phyloP scores from a whole-genome alignment of 2,113 vertebrate species.

The Todiramphus chloris region DNA sequence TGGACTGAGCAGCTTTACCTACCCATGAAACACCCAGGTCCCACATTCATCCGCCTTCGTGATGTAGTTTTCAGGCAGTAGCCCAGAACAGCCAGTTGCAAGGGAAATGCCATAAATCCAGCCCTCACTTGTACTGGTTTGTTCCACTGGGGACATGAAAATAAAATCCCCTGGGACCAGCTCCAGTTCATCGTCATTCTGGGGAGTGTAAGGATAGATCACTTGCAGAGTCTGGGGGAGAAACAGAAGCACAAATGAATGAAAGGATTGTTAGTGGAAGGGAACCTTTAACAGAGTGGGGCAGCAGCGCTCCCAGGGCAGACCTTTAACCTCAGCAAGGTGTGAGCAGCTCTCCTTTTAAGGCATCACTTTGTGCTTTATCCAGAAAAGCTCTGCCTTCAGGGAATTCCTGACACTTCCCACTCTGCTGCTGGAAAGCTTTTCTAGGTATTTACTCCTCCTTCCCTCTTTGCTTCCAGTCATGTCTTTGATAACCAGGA shows the following conservation, averaged over 20 bases:
- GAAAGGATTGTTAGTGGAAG: neutral
- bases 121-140: constrained; percentile 91
- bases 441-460: neutral
- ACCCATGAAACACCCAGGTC: constrained; percentile 97
- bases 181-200: constrained; percentile 97
- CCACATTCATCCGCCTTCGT: constrained; percentile 92
- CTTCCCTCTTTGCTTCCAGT: neutral
- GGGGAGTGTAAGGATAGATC: constrained; percentile 94
- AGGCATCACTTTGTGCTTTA: neutral
- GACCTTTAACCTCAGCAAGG: neutral
- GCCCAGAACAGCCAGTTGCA: constrained; percentile 88
- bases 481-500: neutral
- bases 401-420: neutral
- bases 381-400: neutral
- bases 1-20: constrained; percentile 9
- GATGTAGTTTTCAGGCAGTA: constrained; percentile 97
- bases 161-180: constrained; percentile 92
- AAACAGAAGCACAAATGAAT: neutral
- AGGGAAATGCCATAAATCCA: constrained; percentile 95
- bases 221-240: constrained; percentile 88
- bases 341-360: neutral
- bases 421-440: neutral
- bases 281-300: neutral
- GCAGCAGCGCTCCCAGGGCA: neutral
- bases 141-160: constrained; percentile 94